A percentile compares a stretch with the other conserved stretches of the same genome.
Conservation (phyloP, 2,113 vertebrate genomes). For the Ceyx melanurus region DNA sequence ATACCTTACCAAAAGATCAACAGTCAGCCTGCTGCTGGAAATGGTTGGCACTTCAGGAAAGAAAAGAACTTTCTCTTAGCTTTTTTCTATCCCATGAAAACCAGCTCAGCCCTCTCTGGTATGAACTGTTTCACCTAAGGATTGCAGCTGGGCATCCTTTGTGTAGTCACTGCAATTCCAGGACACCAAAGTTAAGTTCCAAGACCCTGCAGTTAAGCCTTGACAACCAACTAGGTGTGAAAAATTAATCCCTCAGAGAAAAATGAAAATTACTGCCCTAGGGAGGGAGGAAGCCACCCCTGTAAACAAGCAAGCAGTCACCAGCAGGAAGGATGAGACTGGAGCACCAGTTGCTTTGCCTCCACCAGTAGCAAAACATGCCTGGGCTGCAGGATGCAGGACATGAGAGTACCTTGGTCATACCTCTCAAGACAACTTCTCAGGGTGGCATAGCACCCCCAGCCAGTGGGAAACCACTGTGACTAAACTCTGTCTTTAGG, state of each 20-base stretch:
- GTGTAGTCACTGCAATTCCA: neutral
- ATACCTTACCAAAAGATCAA: neutral
- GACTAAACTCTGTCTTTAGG: neutral
- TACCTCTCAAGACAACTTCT: neutral
- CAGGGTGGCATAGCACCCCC: neutral
- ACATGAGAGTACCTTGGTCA: neutral
- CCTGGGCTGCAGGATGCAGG: neutral
- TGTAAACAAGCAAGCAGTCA: neutral
- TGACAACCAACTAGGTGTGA: neutral
- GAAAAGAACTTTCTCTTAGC: neutral
- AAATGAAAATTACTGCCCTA: neutral
- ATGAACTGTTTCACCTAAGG: neutral
- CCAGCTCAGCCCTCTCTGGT: neutral
- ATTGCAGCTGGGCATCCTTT: fast-evolving
- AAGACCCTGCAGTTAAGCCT: neutral
- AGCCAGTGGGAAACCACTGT: neutral
- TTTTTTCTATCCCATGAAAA: neutral
- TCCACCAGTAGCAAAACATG: fast-evolving
- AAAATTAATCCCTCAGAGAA: neutral
- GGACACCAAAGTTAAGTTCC: neutral
- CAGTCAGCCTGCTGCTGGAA: neutral
- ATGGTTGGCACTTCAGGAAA: neutral
- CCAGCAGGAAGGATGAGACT: neutral
- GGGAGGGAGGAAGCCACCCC: neutral
- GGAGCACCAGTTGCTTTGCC: neutral